Evolutionary conservation across 2,113 vertebrate genomes (phyloP).

Genomic region (Coreoperca whiteheadi): DNA sequence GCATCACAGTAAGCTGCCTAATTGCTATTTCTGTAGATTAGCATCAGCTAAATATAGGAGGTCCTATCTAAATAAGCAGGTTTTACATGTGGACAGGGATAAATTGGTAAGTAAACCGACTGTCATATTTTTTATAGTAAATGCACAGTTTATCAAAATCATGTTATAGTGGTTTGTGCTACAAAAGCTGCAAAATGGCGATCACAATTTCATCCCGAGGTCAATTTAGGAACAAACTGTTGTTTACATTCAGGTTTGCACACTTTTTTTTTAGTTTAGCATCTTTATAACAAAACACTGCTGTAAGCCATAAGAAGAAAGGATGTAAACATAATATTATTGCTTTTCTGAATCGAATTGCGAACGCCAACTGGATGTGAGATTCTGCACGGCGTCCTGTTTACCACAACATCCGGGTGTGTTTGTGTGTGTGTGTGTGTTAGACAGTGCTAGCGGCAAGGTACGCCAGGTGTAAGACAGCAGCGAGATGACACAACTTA

Average conservation of each 20-base stretch:
- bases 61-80: not conserved
- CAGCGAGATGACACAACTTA: conserved; percentile 76
- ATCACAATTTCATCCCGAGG: too few species aligned
- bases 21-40: too few species aligned
- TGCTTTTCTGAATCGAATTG: not conserved
- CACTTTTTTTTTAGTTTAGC: not conserved
- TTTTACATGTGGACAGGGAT: not conserved
- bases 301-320: not conserved
- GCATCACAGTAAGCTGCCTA: too few species aligned
- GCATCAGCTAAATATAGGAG: not conserved
- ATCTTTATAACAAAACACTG: not conserved
- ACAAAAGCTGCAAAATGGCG: too few species aligned
- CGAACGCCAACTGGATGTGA: not conserved
- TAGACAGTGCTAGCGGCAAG: conserved; percentile 58
- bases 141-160: not conserved
- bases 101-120: not conserved
- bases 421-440: conserved; percentile 28
- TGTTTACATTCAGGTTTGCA: not conserved
- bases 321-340: not conserved
- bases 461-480: conserved; percentile 73
- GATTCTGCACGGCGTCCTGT: conserved; percentile 45
- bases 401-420: conserved; percentile 17
- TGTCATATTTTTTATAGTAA: not conserved
- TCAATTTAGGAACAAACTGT: not conserved
- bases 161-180: too few species aligned